Evolutionary conservation across 1,140 invertebrate genomes (phyloP), one percentile per base, ranked within the genome.

Genomic region (Sminthurides bifidus): DNA sequence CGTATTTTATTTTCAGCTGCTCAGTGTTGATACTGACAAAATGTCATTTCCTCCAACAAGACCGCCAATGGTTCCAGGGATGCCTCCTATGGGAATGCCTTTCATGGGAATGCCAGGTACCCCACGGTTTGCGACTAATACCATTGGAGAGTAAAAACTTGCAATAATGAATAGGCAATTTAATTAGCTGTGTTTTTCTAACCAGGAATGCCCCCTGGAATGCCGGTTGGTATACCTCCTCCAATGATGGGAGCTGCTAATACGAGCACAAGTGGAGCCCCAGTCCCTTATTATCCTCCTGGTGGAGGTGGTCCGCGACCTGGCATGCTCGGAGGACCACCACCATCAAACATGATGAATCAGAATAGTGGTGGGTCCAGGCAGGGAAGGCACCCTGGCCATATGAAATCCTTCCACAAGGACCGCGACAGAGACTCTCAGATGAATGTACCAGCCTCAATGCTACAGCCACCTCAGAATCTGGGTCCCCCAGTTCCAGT

Each of bases 401-500:
- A 19, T 15, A 33, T n/a, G n/a, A n/a, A n/a, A n/a, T n/a, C n/a
- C n/a, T n/a, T n/a, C n/a, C n/a, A n/a, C n/a, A n/a, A n/a, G n/a
- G n/a, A n/a, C n/a, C n/a, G n/a, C n/a, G n/a, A n/a, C n/a, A n/a
- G n/a, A n/a, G n/a, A n/a, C n/a, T n/a, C 38, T 2, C 27, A 19
- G 19, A n/a, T 30, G 3, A 43, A 33, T 17, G 24, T 21, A 30
- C 41, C 48, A 24, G 45, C 52, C 1, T 40, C 48, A 17, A 26
- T 38, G 2, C 33, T 24, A n/a, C 44, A 51, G 0, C 15, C 91
- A 23, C 55, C 52, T 15, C 56, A 54, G 30, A 60, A 70, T 60
- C 76, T 79, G 50, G 90, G 88, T 1, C 90, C 92, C 0, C 81
- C 91, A 0, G 92, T 97, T 15, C 97, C 93, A 17, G 93, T 98